These are phyloP conservation scores for Anas platyrhynchos DNA, from an alignment of 2,113 vertebrate genomes.

Conservation along the genomic window DNA sequence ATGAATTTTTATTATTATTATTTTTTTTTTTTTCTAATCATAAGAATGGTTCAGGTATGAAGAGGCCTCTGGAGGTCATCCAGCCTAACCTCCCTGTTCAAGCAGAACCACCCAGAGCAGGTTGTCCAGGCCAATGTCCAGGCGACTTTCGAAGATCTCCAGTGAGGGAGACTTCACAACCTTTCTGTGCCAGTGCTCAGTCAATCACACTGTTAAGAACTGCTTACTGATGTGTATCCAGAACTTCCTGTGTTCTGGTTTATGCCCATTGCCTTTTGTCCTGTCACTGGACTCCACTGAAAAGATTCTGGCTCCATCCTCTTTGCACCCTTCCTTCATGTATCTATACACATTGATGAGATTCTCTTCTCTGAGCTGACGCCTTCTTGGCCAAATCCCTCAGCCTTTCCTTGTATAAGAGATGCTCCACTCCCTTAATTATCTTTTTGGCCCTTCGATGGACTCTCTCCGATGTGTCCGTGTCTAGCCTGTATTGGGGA, in stretches of 20 bases:
- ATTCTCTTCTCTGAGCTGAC: neutral
- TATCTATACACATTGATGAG: neutral
- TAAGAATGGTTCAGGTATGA: neutral
- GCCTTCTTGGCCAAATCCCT: neutral
- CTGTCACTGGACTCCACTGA: neutral
- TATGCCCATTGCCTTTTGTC: neutral
- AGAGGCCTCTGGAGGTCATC: neutral
- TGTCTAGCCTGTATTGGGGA: neutral
- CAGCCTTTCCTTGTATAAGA: neutral
- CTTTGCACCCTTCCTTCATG: neutral
- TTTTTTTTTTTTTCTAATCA: neutral
- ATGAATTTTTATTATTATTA: neutral
- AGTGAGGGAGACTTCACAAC: neutral
- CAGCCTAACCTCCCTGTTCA: neutral
- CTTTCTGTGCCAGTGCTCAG: rapidly evolving
- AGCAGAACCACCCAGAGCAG: neutral
- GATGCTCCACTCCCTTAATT: neutral
- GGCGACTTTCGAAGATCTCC: neutral
- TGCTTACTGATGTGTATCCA: neutral
- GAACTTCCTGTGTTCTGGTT: neutral
- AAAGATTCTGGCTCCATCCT: neutral
- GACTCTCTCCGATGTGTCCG: neutral
- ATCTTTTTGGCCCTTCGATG: neutral
- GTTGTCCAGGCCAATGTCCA: neutral
- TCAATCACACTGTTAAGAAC: neutral